Evolutionary conservation across 1,140 invertebrate genomes (phyloP).

Genomic region (Plectrocnemia conspersa): DNA sequence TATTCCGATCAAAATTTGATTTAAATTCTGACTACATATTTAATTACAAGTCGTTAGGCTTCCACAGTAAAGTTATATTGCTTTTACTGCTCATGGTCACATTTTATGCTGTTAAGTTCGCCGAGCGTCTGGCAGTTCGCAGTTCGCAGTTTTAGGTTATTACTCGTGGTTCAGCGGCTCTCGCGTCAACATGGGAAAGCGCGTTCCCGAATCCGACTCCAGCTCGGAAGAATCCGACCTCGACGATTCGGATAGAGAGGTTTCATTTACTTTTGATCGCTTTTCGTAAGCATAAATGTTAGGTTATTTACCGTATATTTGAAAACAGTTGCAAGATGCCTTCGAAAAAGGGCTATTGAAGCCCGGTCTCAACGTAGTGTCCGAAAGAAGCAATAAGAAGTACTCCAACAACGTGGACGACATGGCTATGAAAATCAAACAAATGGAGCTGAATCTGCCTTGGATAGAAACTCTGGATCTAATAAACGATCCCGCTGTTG

Average conservation of each 20-base stretch:
- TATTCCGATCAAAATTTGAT: too few relatives aligned
- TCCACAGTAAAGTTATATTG: too few relatives aligned
- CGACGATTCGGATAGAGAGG: background rate
- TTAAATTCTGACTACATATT: too few relatives aligned
- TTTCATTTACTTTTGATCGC: background rate
- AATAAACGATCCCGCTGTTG: conserved; percentile 65
- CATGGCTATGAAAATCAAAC: conserved; percentile 66
- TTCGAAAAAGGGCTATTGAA: conserved; percentile 76
- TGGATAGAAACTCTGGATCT: conserved; percentile 86
- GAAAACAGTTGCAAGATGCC: conserved; percentile 70
- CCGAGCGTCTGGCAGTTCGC: too few relatives aligned
- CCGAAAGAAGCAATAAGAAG: conserved; percentile 54
- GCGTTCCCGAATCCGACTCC: background rate
- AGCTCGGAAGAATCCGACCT: background rate
- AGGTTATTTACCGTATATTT: background rate
- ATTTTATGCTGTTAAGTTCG: too few relatives aligned
- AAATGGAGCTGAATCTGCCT: conserved; percentile 66
- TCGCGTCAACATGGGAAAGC: background rate
- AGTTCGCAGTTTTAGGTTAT: too few relatives aligned
- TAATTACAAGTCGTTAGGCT: too few relatives aligned
- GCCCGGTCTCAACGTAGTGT: conserved; percentile 72
- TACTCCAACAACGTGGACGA: conserved; percentile 65
- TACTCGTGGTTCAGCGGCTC: too few relatives aligned
- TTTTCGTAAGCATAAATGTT: background rate
- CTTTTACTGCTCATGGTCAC: too few relatives aligned